These are phyloP conservation scores for Schizopygopsis pylzovi DNA, from an alignment of 2,797 vertebrate genomes.

Conservation along the genomic window DNA sequence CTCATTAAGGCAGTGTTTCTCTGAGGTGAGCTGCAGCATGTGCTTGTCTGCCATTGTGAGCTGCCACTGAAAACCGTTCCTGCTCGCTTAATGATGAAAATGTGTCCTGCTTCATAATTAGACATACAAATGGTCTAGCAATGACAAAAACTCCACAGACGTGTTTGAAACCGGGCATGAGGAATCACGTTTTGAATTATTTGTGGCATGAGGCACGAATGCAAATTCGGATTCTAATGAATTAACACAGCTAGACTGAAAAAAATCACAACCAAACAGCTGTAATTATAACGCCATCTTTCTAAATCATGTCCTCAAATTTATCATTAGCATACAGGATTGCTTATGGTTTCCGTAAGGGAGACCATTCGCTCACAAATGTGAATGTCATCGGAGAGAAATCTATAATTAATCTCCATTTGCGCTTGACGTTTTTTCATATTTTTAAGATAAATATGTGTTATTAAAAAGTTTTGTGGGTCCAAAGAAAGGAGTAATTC, in stretches of 20 bases:
- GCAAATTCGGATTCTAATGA: conserved; percentile 55
- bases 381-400: conserved; percentile 27
- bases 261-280: conserved; percentile 49
- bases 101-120: conserved; percentile 56
- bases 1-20: conserved; percentile 60
- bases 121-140: conserved; percentile 58
- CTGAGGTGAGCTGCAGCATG: conserved; percentile 54
- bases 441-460: conserved; percentile 32
- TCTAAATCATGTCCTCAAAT: conserved; percentile 37
- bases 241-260: conserved; percentile 51
- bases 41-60: conserved; percentile 47
- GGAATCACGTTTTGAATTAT: conserved; percentile 50
- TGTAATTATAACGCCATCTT: conserved; percentile 50
- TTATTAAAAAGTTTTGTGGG: conserved; percentile 7
- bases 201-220: conserved; percentile 49
- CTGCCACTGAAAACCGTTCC: conserved; percentile 33
- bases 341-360: conserved; percentile 23
- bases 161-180: conserved; percentile 49
- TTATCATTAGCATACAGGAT: conserved; percentile 46
- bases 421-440: background rate
- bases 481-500: conserved; percentile 6
- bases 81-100: conserved; percentile 47
- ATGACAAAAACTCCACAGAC: conserved; percentile 46
- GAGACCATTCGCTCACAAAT: background rate
- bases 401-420: conserved; percentile 37